These are phyloP conservation scores for Eristalis arbustorum DNA, from an alignment of 2,888 invertebrate species.

Conservation along the genomic window DNA sequence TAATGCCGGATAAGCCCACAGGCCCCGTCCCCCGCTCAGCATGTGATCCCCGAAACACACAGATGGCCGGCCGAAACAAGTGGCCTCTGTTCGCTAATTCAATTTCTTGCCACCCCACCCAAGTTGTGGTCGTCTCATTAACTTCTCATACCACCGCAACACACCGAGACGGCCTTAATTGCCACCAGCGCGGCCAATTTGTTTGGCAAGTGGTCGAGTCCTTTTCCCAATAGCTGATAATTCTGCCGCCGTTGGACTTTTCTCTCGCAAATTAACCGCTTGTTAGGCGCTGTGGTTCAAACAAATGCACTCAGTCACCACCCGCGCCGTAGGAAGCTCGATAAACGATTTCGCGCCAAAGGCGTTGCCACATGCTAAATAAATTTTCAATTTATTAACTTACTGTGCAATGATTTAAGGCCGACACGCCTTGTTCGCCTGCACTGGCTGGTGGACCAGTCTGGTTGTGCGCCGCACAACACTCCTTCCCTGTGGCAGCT, in stretches of 20 bases:
- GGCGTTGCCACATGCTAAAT: slow-evolving; percentile 53
- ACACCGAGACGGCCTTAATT: slow-evolving; percentile 10
- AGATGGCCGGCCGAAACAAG: background rate
- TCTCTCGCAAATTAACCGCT: slow-evolving; percentile 22
- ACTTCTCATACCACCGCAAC: background rate
- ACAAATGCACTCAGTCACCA: slow-evolving; percentile 2
- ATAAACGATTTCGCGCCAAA: slow-evolving; percentile 32
- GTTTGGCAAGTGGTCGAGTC: background rate
- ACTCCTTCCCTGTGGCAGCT: background rate
- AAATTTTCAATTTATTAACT: slow-evolving; percentile 49
- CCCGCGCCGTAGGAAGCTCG: background rate
- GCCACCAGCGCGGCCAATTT: slow-evolving; percentile 11
- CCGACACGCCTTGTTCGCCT: slow-evolving; percentile 3
- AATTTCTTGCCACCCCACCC: slow-evolving; percentile 29
- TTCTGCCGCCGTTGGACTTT: slow-evolving; percentile 9
- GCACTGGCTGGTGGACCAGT: background rate
- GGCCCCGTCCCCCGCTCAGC: background rate
- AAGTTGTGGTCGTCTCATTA: background rate
- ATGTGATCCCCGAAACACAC: background rate
- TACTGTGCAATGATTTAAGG: slow-evolving; percentile 49
- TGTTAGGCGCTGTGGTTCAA: background rate
- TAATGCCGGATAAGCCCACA: background rate
- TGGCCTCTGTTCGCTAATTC: slow-evolving; percentile 11
- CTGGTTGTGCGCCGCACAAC: background rate
- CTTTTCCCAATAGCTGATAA: background rate